These are phyloP conservation scores for Lithophane semibrunnea DNA, from an alignment of 2,888 invertebrate genomes.

Conservation along the genomic window DNA sequence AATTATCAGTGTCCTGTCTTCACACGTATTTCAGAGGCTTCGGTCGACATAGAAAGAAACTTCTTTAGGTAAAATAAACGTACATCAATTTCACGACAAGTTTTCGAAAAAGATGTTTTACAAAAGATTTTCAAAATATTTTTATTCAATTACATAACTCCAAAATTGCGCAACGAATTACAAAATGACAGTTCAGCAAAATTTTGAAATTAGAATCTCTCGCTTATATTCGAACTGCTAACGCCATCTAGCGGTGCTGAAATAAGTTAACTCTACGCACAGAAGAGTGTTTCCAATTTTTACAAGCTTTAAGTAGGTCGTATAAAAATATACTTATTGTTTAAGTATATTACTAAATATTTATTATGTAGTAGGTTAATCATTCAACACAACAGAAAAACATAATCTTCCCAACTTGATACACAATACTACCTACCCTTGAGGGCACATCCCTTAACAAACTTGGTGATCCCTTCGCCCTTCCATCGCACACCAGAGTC, in stretches of 20 bases:
- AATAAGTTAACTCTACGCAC: background rate
- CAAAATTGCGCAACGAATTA: slow-evolving; percentile 9
- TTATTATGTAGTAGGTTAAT: background rate
- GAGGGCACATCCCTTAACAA: slow-evolving; percentile 60
- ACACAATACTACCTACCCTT: slow-evolving; percentile 51
- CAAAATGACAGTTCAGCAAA: slow-evolving; percentile 24
- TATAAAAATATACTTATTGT: too few species aligned
- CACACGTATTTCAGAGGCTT: slow-evolving; percentile 35
- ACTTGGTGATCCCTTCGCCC: slow-evolving; percentile 63
- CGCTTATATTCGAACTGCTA: slow-evolving; percentile 13
- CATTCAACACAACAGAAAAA: slow-evolving; percentile 18
- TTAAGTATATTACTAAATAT: background rate
- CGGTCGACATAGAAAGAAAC: slow-evolving; percentile 30
- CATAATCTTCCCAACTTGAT: slow-evolving; percentile 19
- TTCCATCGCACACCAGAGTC: slow-evolving; percentile 45
- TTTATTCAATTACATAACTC: background rate
- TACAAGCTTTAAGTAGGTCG: background rate
- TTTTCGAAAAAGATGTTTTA: background rate
- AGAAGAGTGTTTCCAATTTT: background rate
- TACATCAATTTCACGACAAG: slow-evolving; percentile 9
- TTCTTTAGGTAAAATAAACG: slow-evolving; percentile 6
- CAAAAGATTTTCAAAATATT: background rate
- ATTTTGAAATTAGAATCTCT: slow-evolving; percentile 16
- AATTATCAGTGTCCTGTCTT: slow-evolving; percentile 25
- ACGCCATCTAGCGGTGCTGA: slow-evolving; percentile 54